Percentiles rank a stretch among this genome's conserved stretches.
Evolutionary conservation across 2,797 vertebrate species (phyloP).

Genomic region (Sylvilagus floridanus): DNA sequence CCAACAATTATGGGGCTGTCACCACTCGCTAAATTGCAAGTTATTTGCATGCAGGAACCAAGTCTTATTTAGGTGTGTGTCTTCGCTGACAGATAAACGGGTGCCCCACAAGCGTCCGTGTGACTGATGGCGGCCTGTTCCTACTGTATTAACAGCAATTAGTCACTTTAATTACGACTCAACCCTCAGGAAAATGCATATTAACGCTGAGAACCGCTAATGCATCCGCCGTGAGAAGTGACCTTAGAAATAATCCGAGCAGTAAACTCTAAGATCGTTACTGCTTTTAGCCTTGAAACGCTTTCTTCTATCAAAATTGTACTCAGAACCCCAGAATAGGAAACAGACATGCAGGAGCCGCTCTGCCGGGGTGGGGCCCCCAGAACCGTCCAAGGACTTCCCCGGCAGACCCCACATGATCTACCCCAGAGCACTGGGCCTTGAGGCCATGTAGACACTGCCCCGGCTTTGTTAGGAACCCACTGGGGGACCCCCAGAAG

Average conservation of each 20-base stretch:
- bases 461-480: background rate
- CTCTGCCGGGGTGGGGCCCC: too few species aligned
- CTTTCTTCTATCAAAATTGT: background rate
- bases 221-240: background rate
- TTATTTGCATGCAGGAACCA: background rate
- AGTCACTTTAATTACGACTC: background rate
- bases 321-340: background rate
- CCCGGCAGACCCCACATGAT: background rate
- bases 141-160: background rate
- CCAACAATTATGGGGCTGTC: background rate
- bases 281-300: background rate
- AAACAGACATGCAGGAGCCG: background rate
- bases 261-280: background rate
- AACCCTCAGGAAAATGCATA: background rate
- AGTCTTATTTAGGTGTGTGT: constrained; percentile 3
- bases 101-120: background rate
- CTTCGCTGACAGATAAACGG: background rate
- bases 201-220: background rate
- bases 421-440: background rate
- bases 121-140: background rate
- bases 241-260: background rate
- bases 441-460: background rate
- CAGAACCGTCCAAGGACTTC: background rate
- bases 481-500: background rate
- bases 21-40: constrained; percentile 52